Evolutionary conservation across 2,888 invertebrate genomes (phyloP), one percentile per base, ranked within the genome.

Genomic region (Limnephilus lunatus): DNA sequence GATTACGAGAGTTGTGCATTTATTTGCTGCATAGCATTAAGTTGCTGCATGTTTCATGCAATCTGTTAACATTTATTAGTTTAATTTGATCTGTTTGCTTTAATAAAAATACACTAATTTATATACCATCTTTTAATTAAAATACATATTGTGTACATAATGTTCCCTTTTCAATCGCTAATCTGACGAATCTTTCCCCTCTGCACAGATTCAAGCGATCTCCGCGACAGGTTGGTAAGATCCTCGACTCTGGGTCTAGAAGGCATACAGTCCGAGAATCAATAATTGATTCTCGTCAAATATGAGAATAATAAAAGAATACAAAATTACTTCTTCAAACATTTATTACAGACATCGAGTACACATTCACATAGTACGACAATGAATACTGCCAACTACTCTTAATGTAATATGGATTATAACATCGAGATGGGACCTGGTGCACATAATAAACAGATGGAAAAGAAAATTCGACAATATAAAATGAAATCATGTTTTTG

Each of bases 11-110:
- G 31, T 15, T 35, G 44, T 44, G 44, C 44, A 86, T 39, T n/a
- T 44, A 86, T 25, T 86, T 30, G 68, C 25, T 68, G 68, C 68
- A 68, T 3, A 82, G 15, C 14, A 32, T 15, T 82, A 32, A 82
- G 82, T 82, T 82, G 82, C 53, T 30, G 82, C 82, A 82, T 32
- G 31, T 82, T 82, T 82, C 32, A 11, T 82, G 82, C 82, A 31
- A 82, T 3, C 15, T 82, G 32, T 86, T 86, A 86, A 86, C 44
- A 53, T 44, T 44, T 44, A 44, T 86, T 86, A 44, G 25, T 44
- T 31, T 86, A 86, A 86, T 80, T 89, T 88, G 31, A 80, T 80
- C 32, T 89, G 88, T 89, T 80, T 89, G 35, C 88, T 89, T 89
- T 89, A 89, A 80, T 44, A 89, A 89, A 89, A 88, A 80, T 12